A percentile compares a stretch with the other conserved stretches of the same genome.
phyloP scores from a whole-genome alignment of 1,140 invertebrate genomes.

The Phymastichus coffea region DNA sequence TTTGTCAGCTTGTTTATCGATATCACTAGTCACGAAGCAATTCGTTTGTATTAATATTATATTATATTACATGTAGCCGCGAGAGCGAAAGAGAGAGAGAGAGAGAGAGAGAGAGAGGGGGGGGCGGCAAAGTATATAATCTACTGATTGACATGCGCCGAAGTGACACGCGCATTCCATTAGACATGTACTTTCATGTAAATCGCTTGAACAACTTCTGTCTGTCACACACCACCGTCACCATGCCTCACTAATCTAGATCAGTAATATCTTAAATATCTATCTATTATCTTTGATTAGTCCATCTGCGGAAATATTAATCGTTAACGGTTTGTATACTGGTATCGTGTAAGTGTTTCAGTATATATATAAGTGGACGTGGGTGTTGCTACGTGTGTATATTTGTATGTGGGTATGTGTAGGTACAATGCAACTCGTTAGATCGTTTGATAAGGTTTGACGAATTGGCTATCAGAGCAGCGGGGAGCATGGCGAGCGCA shows the following conservation, averaged over 20 bases:
- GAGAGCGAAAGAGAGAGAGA: neutral
- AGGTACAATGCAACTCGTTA: too few relatives aligned
- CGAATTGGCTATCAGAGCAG: too few relatives aligned
- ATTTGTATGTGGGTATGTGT: too few relatives aligned
- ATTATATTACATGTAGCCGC: constrained; percentile 24
- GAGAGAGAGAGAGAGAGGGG: neutral
- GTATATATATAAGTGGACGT: too few relatives aligned
- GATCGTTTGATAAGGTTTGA: too few relatives aligned
- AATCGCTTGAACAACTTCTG: neutral
- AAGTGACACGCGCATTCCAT: too few relatives aligned
- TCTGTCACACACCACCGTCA: neutral
- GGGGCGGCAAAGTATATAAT: too few relatives aligned
- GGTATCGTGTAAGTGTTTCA: neutral
- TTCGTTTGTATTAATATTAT: too few relatives aligned
- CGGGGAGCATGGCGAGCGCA: too few relatives aligned
- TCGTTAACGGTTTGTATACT: neutral
- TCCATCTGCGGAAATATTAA: constrained; percentile 1
- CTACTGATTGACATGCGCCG: too few relatives aligned
- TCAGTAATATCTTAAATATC: too few relatives aligned
- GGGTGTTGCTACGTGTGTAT: too few relatives aligned
- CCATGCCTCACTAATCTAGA: neutral
- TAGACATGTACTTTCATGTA: constrained; percentile 12
- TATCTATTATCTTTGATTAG: neutral
- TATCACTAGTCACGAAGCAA: neutral
- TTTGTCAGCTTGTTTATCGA: neutral